These are phyloP conservation scores for Rugalucina vietnamica DNA, from an alignment of 2,888 invertebrate species.

Conservation along the genomic window DNA sequence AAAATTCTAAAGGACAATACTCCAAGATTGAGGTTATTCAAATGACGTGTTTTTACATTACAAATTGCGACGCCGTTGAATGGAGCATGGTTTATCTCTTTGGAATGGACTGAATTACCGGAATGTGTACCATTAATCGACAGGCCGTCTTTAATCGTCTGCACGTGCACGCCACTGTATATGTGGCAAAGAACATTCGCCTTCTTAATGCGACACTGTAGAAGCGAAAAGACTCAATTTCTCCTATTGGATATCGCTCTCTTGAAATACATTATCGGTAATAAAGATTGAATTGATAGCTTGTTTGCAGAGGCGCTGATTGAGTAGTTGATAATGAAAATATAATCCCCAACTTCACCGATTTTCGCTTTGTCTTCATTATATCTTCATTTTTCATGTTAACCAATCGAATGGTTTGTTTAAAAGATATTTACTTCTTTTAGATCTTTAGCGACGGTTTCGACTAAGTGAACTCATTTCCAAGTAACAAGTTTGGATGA, in stretches of 20 bases:
- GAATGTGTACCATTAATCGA: too few relatives aligned
- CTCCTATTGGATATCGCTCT: slow-evolving; percentile 38
- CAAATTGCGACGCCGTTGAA: too few relatives aligned
- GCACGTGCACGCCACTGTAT: too few relatives aligned
- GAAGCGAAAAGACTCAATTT: not conserved
- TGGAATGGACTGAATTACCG: too few relatives aligned
- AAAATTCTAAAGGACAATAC: too few relatives aligned
- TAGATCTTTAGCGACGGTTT: not conserved
- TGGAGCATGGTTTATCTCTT: too few relatives aligned
- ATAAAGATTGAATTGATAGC: slow-evolving; percentile 12
- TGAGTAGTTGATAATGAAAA: slow-evolving; percentile 5
- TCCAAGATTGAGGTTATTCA: too few relatives aligned
- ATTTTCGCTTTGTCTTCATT: slow-evolving; percentile 1
- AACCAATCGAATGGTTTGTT: slow-evolving; percentile 13
- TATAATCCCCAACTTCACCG: slow-evolving; percentile 10
- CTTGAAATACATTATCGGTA: slow-evolving; percentile 29
- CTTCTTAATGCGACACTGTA: too few relatives aligned
- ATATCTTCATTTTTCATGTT: slow-evolving; percentile 7
- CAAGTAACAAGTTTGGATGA: not conserved
- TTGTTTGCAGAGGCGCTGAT: slow-evolving; percentile 10
- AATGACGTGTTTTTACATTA: too few relatives aligned
- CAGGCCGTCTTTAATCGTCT: too few relatives aligned
- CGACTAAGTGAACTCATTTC: not conserved
- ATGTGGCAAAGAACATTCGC: too few relatives aligned
- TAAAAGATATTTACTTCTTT: slow-evolving; percentile 10